These are phyloP conservation scores for Semaprochilodus insignis DNA, from an alignment of 2,797 vertebrate species.

Conservation along the genomic window DNA sequence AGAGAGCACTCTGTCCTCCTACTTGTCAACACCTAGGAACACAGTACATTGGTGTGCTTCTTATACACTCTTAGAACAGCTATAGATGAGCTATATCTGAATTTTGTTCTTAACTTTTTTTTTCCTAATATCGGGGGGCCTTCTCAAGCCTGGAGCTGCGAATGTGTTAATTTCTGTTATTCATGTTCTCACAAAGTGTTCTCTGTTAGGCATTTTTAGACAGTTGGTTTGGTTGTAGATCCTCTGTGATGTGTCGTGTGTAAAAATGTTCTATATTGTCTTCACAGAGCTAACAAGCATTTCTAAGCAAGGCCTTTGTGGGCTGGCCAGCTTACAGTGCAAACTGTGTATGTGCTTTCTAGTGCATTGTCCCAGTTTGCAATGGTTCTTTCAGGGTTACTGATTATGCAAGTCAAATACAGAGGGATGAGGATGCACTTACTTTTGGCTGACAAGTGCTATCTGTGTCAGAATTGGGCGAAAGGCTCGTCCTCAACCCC, in stretches of 20 bases:
- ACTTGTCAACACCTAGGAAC: no score
- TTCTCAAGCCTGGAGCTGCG: background rate
- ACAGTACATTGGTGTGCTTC: no score
- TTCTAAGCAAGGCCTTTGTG: background rate
- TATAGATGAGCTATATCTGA: background rate
- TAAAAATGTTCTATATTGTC: background rate
- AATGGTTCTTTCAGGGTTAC: conserved; percentile 43
- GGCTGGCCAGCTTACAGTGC: background rate
- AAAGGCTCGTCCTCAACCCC: conserved; percentile 53
- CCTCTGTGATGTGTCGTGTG: background rate
- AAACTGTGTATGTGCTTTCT: background rate
- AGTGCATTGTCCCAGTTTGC: conserved; percentile 21
- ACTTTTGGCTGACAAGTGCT: conserved; percentile 53
- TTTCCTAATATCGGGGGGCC: background rate
- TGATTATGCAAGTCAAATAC: conserved; percentile 61
- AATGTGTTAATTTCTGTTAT: background rate
- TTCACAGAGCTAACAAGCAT: background rate
- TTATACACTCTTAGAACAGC: no score
- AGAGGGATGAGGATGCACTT: conserved; percentile 47
- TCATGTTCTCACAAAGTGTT: background rate
- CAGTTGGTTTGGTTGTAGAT: background rate
- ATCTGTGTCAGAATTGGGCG: conserved; percentile 58
- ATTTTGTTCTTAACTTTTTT: background rate
- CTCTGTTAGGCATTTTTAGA: background rate
- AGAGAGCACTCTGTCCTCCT: no score